Conservation (phyloP, 2,797 vertebrate genomes). For the Hozukius guyotensis region DNA sequence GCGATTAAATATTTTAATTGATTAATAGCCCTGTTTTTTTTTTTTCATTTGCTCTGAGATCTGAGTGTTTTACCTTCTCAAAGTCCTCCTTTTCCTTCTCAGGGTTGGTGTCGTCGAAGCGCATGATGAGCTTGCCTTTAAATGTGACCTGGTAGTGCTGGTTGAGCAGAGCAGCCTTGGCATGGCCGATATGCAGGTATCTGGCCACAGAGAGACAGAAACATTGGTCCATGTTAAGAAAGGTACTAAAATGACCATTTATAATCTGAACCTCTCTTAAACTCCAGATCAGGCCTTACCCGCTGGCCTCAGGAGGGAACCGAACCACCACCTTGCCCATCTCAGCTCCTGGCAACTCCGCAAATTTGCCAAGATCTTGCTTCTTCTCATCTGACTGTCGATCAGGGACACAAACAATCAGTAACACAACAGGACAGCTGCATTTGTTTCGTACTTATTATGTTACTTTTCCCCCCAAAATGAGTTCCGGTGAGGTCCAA, state of each 20-base stretch:
- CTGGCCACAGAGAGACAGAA: constrained; percentile 68
- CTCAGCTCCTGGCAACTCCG: constrained; percentile 97
- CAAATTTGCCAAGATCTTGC: constrained; percentile 94
- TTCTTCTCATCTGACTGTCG: constrained; percentile 90
- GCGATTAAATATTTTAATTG: too few relatives aligned
- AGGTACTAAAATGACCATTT: background rate
- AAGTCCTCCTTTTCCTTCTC: constrained; percentile 99
- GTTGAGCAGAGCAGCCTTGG: constrained; percentile 97
- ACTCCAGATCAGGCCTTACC: constrained; percentile 83
- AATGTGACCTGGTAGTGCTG: constrained; percentile 98
- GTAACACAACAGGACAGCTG: background rate
- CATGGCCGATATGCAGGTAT: constrained; percentile 97
- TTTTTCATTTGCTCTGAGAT: background rate
- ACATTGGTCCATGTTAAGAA: background rate
- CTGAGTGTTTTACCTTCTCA: constrained; percentile 89
- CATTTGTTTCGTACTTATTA: background rate
- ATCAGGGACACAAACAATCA: constrained; percentile 19
- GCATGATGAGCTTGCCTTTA: constrained; percentile 98
- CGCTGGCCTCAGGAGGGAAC: constrained; percentile 98
- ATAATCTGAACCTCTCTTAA: background rate
- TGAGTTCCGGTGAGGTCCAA: background rate
- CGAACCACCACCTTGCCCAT: constrained; percentile 97
- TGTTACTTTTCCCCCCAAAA: background rate
- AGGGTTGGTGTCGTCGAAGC: constrained; percentile 99
- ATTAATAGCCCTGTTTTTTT: background rate